These are phyloP conservation scores for Cotesia typhae DNA, from an alignment of 1,140 invertebrate species.

Conservation along the genomic window DNA sequence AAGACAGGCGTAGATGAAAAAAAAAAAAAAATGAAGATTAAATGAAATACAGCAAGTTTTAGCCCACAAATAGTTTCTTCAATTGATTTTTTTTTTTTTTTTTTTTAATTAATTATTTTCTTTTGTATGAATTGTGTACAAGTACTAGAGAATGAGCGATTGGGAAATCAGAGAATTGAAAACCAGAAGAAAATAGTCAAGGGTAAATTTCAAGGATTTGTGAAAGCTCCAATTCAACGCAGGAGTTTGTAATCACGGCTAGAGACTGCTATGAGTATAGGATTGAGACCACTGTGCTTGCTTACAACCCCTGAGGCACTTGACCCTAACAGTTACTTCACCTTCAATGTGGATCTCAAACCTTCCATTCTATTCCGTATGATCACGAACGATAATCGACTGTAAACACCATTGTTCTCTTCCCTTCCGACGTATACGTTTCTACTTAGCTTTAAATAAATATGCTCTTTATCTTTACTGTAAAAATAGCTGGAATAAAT, in stretches of 20 bases:
- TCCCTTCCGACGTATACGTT: background rate
- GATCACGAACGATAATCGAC: conserved; percentile 36
- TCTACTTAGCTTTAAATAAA: conserved; percentile 1
- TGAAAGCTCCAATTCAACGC: conserved; percentile 11
- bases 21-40: background rate
- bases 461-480: background rate
- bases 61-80: background rate
- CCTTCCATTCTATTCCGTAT: conserved; percentile 10
- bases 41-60: background rate
- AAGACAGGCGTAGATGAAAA: background rate
- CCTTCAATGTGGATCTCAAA: background rate
- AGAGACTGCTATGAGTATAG: conserved; percentile 18
- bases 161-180: background rate
- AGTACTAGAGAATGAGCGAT: background rate
- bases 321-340: conserved; percentile 28
- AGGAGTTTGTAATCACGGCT: conserved; percentile 32
- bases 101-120: background rate
- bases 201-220: conserved; percentile 28
- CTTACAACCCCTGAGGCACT: conserved; percentile 21
- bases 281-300: conserved; percentile 17
- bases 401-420: conserved; percentile 32
- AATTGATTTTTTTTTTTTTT: background rate
- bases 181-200: conserved; percentile 9
- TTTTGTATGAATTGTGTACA: conserved; percentile 6
- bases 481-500: background rate